Evolutionary conservation across 2,113 vertebrate species (phyloP).

Genomic region (Emydocephalus ijimae): DNA sequence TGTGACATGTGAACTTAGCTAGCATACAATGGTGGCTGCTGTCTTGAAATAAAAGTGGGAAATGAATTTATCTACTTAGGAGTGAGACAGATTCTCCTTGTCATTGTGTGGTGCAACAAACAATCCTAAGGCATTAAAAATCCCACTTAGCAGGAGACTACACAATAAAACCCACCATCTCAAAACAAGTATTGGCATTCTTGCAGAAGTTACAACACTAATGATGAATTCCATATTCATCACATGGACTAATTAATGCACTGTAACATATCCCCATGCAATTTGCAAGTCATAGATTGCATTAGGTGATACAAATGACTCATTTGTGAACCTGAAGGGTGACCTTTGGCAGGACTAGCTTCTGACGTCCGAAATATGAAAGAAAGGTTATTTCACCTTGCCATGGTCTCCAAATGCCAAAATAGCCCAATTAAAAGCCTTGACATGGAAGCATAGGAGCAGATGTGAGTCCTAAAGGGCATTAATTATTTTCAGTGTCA

Average conservation of each 20-base stretch:
- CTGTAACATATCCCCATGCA: slow-evolving; percentile 76
- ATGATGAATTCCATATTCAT: slow-evolving; percentile 79
- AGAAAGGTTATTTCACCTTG: slow-evolving; percentile 86
- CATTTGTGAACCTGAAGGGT: slow-evolving; percentile 82
- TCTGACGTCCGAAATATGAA: slow-evolving; percentile 86
- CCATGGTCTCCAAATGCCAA: slow-evolving; percentile 87
- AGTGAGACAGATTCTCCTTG: slow-evolving; percentile 39
- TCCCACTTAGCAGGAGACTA: slow-evolving; percentile 55
- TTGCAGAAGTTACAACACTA: slow-evolving; percentile 69
- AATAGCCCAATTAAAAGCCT: slow-evolving; percentile 90
- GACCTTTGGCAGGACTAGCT: slow-evolving; percentile 80
- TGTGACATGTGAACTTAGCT: not conserved
- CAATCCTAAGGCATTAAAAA: slow-evolving; percentile 54
- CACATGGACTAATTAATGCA: slow-evolving; percentile 80
- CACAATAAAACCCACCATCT: slow-evolving; percentile 66
- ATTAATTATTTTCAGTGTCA: slow-evolving; percentile 87
- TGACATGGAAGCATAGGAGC: slow-evolving; percentile 84
- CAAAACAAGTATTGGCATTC: slow-evolving; percentile 76
- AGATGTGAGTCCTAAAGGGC: slow-evolving; percentile 84
- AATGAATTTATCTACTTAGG: not conserved
- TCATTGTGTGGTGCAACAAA: slow-evolving; percentile 50
- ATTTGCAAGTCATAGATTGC: slow-evolving; percentile 85
- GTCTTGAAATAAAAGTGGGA: not conserved
- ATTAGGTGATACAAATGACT: slow-evolving; percentile 85
- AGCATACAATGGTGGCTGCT: not conserved